Percentiles rank a stretch among this genome's conserved stretches.
Evolutionary conservation across 2,888 invertebrate genomes (phyloP).

Genomic region (Limnephilus lunatus): DNA sequence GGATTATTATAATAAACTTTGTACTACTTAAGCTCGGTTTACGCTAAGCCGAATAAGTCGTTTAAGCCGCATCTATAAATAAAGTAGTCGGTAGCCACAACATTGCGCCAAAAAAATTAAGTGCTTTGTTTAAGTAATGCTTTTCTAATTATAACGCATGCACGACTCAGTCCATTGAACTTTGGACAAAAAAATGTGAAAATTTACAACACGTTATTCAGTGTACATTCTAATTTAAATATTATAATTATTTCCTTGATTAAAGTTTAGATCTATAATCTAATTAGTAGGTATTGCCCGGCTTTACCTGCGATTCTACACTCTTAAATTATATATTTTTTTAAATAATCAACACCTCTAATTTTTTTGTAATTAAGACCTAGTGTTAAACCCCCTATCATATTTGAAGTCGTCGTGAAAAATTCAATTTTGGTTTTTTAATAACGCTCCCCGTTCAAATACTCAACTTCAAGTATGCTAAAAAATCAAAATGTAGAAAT

Average conservation of each 20-base stretch:
- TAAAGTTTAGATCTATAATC: background rate
- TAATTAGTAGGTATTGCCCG: background rate
- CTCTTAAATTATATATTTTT: too few relatives aligned
- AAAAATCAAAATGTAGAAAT: too few relatives aligned
- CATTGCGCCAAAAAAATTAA: background rate
- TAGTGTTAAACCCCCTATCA: too few relatives aligned
- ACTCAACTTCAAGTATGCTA: too few relatives aligned
- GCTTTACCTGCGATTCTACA: too few relatives aligned
- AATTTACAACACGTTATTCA: background rate
- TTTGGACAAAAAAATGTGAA: background rate
- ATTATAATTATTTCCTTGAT: background rate
- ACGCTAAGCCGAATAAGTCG: background rate
- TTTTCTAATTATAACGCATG: background rate
- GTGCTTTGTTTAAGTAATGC: background rate
- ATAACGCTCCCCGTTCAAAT: too few relatives aligned
- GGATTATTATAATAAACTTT: too few relatives aligned
- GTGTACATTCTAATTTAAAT: background rate
- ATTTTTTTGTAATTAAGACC: too few relatives aligned
- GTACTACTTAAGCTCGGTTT: background rate
- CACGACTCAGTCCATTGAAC: background rate
- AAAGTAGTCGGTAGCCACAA: background rate
- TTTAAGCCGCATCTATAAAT: background rate
- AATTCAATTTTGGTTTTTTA: too few relatives aligned
- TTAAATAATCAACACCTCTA: too few relatives aligned
- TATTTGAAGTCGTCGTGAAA: too few relatives aligned